Percentiles rank a stretch among this genome's conserved stretches.
phyloP scores from a whole-genome alignment of 2,113 vertebrate genomes.

The Aphyosemion australe region DNA sequence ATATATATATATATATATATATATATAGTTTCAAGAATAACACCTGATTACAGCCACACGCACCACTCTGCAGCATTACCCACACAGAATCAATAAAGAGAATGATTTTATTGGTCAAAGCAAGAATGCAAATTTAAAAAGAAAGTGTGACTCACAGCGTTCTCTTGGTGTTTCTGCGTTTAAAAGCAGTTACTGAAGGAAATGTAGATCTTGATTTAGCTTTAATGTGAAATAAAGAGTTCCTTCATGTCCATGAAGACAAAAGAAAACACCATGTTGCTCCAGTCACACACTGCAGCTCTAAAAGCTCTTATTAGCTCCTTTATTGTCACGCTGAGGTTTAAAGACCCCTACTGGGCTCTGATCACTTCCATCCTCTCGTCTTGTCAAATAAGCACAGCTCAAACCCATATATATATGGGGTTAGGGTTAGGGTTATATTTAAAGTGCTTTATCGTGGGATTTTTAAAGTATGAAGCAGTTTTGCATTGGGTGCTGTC shows the following conservation, averaged over 20 bases:
- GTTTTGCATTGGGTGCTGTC: no score
- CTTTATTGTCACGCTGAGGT: slow-evolving; percentile 36
- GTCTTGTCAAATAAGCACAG: slow-evolving; percentile 57
- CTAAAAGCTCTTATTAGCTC: slow-evolving; percentile 29
- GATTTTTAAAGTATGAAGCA: no score
- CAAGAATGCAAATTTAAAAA: not conserved
- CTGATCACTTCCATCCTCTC: slow-evolving; percentile 60
- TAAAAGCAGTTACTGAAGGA: not conserved
- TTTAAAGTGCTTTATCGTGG: no score
- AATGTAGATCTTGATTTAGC: no score
- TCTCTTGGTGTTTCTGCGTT: not conserved
- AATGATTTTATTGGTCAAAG: not conserved
- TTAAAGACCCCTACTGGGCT: slow-evolving; percentile 46
- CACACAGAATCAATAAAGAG: no score
- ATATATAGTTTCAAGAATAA: not conserved
- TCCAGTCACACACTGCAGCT: slow-evolving; percentile 18
- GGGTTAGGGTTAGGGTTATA: no score
- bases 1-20: not conserved
- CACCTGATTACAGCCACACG: not conserved
- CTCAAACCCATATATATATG: slow-evolving; percentile 17
- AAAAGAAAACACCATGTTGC: slow-evolving; percentile 2
- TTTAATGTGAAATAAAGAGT: not conserved
- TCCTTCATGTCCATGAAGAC: not conserved
- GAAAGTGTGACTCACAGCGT: not conserved
- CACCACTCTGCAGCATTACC: not conserved